Percentiles rank a stretch among this genome's conserved stretches.
phyloP scores from a whole-genome alignment of 1,140 invertebrate species.

The Drosophila sucinea region DNA sequence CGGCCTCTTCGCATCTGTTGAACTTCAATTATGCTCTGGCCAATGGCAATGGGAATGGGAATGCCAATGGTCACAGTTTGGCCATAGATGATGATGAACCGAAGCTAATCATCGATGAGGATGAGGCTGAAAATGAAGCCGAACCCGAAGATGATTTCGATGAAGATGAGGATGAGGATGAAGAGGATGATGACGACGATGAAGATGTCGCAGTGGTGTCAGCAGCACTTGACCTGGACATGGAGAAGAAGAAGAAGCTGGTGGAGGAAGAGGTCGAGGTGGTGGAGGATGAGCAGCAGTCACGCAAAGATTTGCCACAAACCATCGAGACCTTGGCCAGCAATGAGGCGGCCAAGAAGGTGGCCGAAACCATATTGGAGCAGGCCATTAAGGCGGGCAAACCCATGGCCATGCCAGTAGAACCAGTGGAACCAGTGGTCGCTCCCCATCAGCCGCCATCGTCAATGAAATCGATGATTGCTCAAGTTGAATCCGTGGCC shows the following conservation, averaged over 20 bases:
- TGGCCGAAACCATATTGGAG: slow-evolving; percentile 84
- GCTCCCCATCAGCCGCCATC: slow-evolving; percentile 12
- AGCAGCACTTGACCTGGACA: slow-evolving; percentile 24
- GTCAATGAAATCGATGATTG: slow-evolving; percentile 73
- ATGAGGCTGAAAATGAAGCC: slow-evolving; percentile 80
- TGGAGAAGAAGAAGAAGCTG: slow-evolving; percentile 2
- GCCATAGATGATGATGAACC: slow-evolving; percentile 83
- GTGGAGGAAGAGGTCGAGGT: neutral
- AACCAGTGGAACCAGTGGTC: neutral
- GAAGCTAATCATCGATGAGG: slow-evolving; percentile 84
- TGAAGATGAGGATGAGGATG: slow-evolving; percentile 88
- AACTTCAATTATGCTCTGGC: slow-evolving; percentile 48
- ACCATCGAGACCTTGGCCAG: slow-evolving; percentile 16
- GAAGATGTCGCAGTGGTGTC: slow-evolving; percentile 25
- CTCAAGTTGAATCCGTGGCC: slow-evolving; percentile 76
- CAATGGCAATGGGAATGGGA: slow-evolving; percentile 29
- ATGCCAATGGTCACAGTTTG: slow-evolving; percentile 34
- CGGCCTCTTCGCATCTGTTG: slow-evolving; percentile 32
- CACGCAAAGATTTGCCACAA: slow-evolving; percentile 1
- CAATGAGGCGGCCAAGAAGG: slow-evolving; percentile 83
- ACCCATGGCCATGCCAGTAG: neutral
- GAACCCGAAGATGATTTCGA: slow-evolving; percentile 85
- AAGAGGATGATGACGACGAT: slow-evolving; percentile 61
- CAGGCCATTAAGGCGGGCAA: slow-evolving; percentile 84
- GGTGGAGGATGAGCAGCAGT: neutral